Base-by-base conservation (phyloP, 2,888 invertebrate species). In the Anaspis maculata region DNA sequence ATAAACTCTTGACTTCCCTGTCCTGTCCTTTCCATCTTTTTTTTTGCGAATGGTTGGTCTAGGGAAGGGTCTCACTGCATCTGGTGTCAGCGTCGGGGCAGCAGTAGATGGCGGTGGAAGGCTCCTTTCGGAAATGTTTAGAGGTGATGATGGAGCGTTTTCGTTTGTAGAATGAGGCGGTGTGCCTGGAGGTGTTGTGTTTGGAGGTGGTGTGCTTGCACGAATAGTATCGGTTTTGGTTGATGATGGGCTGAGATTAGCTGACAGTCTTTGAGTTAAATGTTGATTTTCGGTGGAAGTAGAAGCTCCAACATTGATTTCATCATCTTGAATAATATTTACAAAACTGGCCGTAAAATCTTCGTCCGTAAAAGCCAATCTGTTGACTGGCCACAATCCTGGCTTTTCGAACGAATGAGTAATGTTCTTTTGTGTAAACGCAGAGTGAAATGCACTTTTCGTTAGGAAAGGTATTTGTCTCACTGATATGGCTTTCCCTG, bases 401-500 rank as follows among this genome's bases (percentile, higher is more conserved):
- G 47, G 39, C 30, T 45, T 43, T 10, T 32, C 29, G 30, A 53
- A 53, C 7, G 40, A 37, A 28, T 41, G 40, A 10, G 37, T 36
- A 15, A 47, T 45, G 26, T 47, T 45, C 22, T 34, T 42, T 13
- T 22, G 35, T 13, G 32, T 31, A 12, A 38, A 37, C 7, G 34
- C 37, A 15, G 14, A 15, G 14, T 30, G 23, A 32, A 36, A 45
- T 21, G 44, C 38, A 25, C 24, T 30, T 13, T 42, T 34, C 10
- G 38, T 39, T 32, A 48, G 30, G 25, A 27, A 13, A n/a, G 39
- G 23, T 15, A 42, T 33, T 10, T 43, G 16, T 15, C 35, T 31
- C 19, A 48, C 43, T n/a, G 49, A 46, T n/a, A 51, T 38, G 6
- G 39, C 39, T 38, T 44, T 45, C 9, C 54, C 53, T 19, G 54